Evolutionary conservation across 1,140 invertebrate species (phyloP).

Genomic region (Aphelinus atriplicis): DNA sequence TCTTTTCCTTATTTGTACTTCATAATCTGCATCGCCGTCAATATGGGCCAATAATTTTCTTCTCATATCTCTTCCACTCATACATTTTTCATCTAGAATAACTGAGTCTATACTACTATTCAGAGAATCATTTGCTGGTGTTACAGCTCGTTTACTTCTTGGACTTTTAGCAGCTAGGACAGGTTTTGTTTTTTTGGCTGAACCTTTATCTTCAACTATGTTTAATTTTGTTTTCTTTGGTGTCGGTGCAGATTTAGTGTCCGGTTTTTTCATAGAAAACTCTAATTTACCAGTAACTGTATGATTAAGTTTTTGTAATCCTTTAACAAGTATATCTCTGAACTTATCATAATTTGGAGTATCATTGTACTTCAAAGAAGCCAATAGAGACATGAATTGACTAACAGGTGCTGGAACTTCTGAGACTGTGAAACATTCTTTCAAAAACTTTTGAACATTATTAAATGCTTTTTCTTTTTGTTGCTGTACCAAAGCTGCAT

Average conservation of each 20-base stretch:
- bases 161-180: slow-evolving; percentile 17
- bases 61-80: slow-evolving; percentile 52
- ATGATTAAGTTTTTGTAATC: slow-evolving; percentile 53
- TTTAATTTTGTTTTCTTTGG: slow-evolving; percentile 16
- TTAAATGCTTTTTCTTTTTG: slow-evolving; percentile 79
- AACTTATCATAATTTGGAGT: slow-evolving; percentile 59
- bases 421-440: slow-evolving; percentile 69
- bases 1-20: slow-evolving; percentile 59
- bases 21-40: slow-evolving; percentile 58
- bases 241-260: slow-evolving; percentile 22
- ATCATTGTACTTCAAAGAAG: slow-evolving; percentile 55
- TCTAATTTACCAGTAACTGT: slow-evolving; percentile 56
- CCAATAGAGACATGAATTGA: slow-evolving; percentile 52
- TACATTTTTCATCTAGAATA: slow-evolving; percentile 55
- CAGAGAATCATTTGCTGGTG: slow-evolving; percentile 36
- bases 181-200: slow-evolving; percentile 16
- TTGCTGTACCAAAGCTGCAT: slow-evolving; percentile 74
- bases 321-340: slow-evolving; percentile 53
- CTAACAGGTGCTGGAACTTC: slow-evolving; percentile 60
- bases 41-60: slow-evolving; percentile 51
- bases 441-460: slow-evolving; percentile 70
- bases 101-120: slow-evolving; percentile 56
- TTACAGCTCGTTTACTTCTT: slow-evolving; percentile 11
- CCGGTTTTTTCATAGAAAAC: slow-evolving; percentile 43
- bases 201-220: slow-evolving; percentile 11